A percentile compares a stretch with the other conserved stretches of the same genome.
Conservation (phyloP, 1,140 invertebrate species). For the Dysdera silvatica region DNA sequence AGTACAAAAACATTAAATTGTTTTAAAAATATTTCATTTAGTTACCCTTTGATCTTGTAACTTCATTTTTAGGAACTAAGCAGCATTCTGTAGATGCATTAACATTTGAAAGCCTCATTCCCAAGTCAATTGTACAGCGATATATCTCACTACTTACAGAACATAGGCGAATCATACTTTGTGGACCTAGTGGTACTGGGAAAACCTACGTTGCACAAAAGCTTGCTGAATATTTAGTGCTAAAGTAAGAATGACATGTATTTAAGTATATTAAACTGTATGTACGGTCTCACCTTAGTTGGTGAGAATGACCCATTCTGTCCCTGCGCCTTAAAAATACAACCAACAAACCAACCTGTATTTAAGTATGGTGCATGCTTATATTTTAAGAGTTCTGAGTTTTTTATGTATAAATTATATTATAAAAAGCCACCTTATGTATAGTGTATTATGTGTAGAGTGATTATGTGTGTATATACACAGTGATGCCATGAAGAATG, state of each 20-base stretch:
- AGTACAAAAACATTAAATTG: neutral
- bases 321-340: too few species aligned
- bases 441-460: too few species aligned
- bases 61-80: constrained; percentile 55
- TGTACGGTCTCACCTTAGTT: too few species aligned
- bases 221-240: constrained; percentile 79
- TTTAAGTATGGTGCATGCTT: too few species aligned
- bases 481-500: too few species aligned
- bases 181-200: constrained; percentile 92
- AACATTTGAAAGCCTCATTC: constrained; percentile 92
- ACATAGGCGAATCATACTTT: constrained; percentile 85
- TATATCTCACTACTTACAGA: constrained; percentile 80
- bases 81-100: constrained; percentile 84
- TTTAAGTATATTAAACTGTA: too few species aligned
- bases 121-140: constrained; percentile 89
- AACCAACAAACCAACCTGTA: too few species aligned
- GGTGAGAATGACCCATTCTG: too few species aligned
- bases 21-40: neutral
- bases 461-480: too few species aligned
- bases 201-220: constrained; percentile 95
- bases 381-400: too few species aligned
- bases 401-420: too few species aligned
- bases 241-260: constrained; percentile 36
- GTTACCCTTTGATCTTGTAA: constrained; percentile 11
- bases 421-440: too few species aligned